Base-by-base conservation (phyloP, 37 sponge, comb jelly and placozoan genomes). In the Cliona cf. orientalis region DNA sequence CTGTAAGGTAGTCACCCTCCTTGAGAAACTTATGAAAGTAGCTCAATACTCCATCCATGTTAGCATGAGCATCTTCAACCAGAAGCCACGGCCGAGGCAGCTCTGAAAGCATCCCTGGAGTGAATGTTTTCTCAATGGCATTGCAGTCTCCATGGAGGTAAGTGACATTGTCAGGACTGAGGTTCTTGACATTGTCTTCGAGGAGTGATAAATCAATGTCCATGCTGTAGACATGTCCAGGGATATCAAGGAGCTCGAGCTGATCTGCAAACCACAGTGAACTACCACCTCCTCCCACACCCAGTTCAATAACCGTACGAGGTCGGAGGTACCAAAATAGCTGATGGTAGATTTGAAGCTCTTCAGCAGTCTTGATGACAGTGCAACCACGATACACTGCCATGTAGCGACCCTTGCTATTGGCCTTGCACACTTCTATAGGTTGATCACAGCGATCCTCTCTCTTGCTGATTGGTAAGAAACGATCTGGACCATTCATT, bases 11-110 rank as follows among this genome's bases (percentile, higher is more conserved):
- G 58, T 89, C 90, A n/a, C 74, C 84, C 31, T 0, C 37, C 36
- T 78, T 44, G 55, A 83, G 34, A 28, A 53, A 71, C 33, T 1
- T 3, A 41, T 89, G 72, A 42, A 89, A 82, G 56, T 77, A 83
- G 14, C 69, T 25, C 31, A 89, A 3, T 5, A 77, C 53, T 28
- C 49, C 60, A 29, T 25, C 3, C 3, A 43, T 19, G 35, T 89
- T 89, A 34, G 25, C 43, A 45, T 89, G 90, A n/a, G 73, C 53
- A 78, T 89, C 90, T 31, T 89, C 90, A 42, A 76, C 59, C 1
- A 89, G 1, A 29, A 89, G 26, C 65, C 35, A 64, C 0, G 90
- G 90, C n/a, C 53, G 90, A 37, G 78, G 74, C 25, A 78, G 58
- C 1, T 28, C 11, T 19, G 29, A 23, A 1, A 89, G 28, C 38